Conservation (phyloP, 2,888 invertebrate genomes). For the Odontomyia ornata region DNA sequence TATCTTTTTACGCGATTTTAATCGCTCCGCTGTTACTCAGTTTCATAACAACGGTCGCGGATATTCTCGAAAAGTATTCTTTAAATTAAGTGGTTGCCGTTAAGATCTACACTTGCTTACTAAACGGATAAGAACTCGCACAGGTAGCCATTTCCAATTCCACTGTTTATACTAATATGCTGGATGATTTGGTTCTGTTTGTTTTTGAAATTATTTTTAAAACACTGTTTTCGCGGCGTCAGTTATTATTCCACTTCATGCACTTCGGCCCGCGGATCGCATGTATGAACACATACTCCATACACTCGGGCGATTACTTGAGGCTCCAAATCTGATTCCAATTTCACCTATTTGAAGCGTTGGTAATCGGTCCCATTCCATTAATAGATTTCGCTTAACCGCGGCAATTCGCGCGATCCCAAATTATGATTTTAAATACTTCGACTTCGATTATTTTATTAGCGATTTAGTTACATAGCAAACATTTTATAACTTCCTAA, state of each 20-base stretch:
- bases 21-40: too few relatives aligned
- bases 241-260: neutral
- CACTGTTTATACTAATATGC: constrained; percentile 23
- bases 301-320: neutral
- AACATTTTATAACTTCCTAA: too few relatives aligned
- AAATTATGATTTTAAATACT: neutral
- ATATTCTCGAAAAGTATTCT: too few relatives aligned
- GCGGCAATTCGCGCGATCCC: neutral
- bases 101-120: too few relatives aligned
- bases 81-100: too few relatives aligned
- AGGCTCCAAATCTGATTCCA: neutral
- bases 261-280: neutral
- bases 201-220: constrained; percentile 40
- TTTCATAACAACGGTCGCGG: too few relatives aligned
- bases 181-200: constrained; percentile 13
- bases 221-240: constrained; percentile 28
- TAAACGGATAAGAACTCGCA: neutral
- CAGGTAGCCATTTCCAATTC: neutral
- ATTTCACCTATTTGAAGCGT: neutral
- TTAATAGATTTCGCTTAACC: constrained; percentile 22
- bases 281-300: neutral
- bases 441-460: neutral
- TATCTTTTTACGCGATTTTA: too few relatives aligned
- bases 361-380: constrained; percentile 23
- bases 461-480: neutral